Percentiles rank a stretch among this genome's conserved stretches.
These are phyloP conservation scores for Diuraphis noxia DNA, from an alignment of 1,140 invertebrate species.

Conservation along the genomic window DNA sequence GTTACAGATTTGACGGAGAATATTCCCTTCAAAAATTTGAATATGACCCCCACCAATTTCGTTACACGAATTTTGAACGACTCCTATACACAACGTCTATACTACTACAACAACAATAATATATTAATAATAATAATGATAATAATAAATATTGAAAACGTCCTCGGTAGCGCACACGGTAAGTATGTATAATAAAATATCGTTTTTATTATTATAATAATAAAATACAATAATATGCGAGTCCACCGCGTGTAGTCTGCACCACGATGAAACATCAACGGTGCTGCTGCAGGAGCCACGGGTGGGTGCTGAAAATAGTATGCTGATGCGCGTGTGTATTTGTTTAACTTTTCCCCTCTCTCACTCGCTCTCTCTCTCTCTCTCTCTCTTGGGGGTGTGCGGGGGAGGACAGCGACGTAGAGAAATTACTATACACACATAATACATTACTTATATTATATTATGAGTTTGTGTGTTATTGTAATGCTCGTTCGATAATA, in stretches of 20 bases:
- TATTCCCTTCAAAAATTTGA: neutral
- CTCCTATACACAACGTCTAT: neutral
- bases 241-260: neutral
- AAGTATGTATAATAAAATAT: neutral
- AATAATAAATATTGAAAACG: slow-evolving; percentile 10
- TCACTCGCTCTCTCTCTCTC: too few species aligned
- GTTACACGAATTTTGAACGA: neutral
- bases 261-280: neutral
- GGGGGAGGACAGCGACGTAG: neutral
- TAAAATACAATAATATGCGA: neutral
- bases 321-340: neutral
- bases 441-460: neutral
- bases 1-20: neutral
- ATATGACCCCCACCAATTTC: neutral
- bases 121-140: neutral
- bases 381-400: neutral
- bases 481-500: neutral
- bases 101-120: neutral
- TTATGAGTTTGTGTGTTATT: neutral
- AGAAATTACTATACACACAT: neutral
- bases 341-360: neutral
- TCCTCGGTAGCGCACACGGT: neutral
- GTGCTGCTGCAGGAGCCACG: neutral
- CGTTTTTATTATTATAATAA: neutral
- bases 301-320: neutral